phyloP scores from a whole-genome alignment of 2,797 vertebrate species.

The Cryptoprocta ferox region DNA sequence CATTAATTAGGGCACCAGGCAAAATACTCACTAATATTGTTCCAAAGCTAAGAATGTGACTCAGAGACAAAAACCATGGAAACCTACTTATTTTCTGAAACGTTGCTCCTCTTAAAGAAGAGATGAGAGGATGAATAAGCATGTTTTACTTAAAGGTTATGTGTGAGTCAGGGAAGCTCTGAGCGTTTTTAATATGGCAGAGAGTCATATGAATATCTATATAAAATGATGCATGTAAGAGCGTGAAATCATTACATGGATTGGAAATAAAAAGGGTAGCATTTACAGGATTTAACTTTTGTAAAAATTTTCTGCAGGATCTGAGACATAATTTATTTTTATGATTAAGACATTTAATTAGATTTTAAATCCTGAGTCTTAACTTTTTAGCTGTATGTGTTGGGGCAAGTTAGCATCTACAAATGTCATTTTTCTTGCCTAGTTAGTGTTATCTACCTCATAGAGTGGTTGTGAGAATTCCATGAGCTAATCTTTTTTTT shows the following conservation, averaged over 20 bases:
- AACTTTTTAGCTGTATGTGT: not conserved
- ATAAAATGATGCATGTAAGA: not conserved
- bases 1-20: conserved; percentile 45
- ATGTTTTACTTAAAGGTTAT: conserved; percentile 17
- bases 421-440: not conserved
- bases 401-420: not conserved
- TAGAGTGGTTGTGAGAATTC: not conserved
- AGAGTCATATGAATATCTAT: not conserved
- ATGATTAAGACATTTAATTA: conserved; percentile 46
- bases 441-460: not conserved
- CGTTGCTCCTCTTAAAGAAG: conserved; percentile 48
- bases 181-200: not conserved
- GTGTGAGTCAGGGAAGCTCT: conserved; percentile 37
- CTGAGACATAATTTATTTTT: conserved; percentile 31
- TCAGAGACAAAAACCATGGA: conserved; percentile 62
- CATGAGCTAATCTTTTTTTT: not conserved
- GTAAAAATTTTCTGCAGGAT: not conserved
- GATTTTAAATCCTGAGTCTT: conserved; percentile 1
- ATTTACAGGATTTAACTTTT: not conserved
- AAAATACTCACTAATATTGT: conserved; percentile 35
- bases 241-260: not conserved
- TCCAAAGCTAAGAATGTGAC: conserved; percentile 25
- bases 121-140: not conserved
- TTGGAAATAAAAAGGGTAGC: not conserved
- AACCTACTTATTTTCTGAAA: conserved; percentile 67